Conservation (phyloP, 2,888 invertebrate species). For the Stramonita haemastoma region DNA sequence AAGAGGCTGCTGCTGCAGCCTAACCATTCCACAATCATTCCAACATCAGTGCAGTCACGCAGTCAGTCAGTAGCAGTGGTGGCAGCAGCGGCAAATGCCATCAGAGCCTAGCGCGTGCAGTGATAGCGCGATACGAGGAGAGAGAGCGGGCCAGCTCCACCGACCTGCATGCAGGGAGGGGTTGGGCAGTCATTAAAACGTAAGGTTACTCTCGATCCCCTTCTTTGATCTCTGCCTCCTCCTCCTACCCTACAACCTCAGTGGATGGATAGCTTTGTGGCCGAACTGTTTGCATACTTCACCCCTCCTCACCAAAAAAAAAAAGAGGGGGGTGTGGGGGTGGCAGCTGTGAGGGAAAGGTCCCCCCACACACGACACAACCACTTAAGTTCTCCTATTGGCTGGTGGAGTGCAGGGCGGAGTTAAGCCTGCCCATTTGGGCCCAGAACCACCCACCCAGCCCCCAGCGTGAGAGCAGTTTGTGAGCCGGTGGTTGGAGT, state of each 20-base stretch:
- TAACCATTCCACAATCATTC: too few species aligned
- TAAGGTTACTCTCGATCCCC: neutral
- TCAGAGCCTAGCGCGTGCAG: neutral
- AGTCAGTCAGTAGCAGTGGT: neutral
- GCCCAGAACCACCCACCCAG: conserved; percentile 25
- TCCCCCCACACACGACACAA: neutral
- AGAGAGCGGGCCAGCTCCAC: neutral
- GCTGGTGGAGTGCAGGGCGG: conserved; percentile 5
- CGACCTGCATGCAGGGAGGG: neutral
- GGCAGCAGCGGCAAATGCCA: neutral
- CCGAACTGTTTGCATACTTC: neutral
- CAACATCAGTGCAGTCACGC: neutral
- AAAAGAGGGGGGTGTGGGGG: neutral
- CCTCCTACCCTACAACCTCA: neutral
- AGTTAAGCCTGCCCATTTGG: conserved; percentile 25
- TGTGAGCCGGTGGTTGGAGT: conserved; percentile 34
- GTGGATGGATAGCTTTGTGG: neutral
- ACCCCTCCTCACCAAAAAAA: neutral
- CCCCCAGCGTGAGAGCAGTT: neutral
- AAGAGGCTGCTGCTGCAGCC: too few species aligned
- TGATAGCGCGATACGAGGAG: neutral
- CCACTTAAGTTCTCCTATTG: neutral
- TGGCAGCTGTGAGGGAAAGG: neutral
- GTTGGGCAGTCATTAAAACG: conserved; percentile 22
- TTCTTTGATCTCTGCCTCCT: neutral